A percentile compares a stretch with the other conserved stretches of the same genome.
These are phyloP conservation scores for Andrena trimmerana DNA, from an alignment of 2,888 invertebrate genomes.

Conservation along the genomic window DNA sequence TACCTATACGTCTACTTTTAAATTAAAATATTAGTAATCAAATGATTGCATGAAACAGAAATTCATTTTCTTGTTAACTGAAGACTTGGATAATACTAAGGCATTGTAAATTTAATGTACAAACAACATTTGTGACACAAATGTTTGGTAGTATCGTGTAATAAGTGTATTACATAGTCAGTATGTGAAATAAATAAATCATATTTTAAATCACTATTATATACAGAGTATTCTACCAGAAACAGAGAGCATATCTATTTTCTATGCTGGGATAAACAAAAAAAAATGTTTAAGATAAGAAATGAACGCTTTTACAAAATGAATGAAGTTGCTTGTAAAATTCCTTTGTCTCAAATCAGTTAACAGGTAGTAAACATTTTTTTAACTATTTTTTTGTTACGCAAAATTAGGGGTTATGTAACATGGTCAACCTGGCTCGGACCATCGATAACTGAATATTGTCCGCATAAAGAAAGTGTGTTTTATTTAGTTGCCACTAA, in stretches of 20 bases:
- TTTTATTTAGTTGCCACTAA: no score
- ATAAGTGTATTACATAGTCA: constrained; percentile 36
- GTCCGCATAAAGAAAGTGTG: no score
- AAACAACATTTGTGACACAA: background rate
- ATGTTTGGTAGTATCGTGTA: background rate
- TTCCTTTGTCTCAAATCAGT: no score
- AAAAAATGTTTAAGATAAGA: background rate
- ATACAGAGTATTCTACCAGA: background rate
- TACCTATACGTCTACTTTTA: background rate
- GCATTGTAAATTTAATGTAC: background rate
- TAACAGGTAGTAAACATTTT: no score
- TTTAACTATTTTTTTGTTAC: no score
- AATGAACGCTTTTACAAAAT: background rate
- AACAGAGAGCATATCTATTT: background rate
- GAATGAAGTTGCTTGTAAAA: background rate
- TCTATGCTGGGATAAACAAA: background rate
- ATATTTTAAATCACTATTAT: constrained; percentile 19
- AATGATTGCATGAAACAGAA: constrained; percentile 5
- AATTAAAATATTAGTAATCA: constrained; percentile 7
- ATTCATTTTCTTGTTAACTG: background rate
- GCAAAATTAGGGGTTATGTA: no score
- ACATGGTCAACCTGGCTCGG: no score
- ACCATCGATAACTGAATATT: no score
- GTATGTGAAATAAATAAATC: constrained; percentile 58
- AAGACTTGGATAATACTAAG: background rate